Evolutionary conservation across 1,140 invertebrate species (phyloP), one percentile per base, ranked within the genome.

Genomic region (Vollenhovia emeryi): DNA sequence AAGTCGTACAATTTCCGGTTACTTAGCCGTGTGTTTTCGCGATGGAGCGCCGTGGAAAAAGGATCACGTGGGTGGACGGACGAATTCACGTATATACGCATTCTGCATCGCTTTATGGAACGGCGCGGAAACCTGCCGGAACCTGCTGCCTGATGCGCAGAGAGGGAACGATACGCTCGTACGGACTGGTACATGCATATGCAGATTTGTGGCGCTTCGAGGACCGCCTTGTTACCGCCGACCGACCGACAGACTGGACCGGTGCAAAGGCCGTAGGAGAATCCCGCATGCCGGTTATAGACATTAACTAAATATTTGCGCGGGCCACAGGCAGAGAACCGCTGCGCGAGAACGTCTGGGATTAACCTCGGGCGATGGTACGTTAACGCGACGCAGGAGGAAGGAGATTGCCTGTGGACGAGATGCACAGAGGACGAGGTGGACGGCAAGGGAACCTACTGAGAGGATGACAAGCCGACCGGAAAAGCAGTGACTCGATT

Each of bases 111-210:
- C 80, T 84, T 50, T 75, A 48, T 50, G 11, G 36, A 45, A n/a
- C 43, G 21, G n/a, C 24, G n/a, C 13, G 80, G 71, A 60, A 43
- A 57, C 2, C 36, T 36, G 52, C 21, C 40, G 43, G 7, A 69
- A 50, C 36, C 15, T 52, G 21, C 52, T 36, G 52, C 13, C 59
- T 13, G 36, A 73, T 30, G 45, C 30, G 40, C n/a, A 84, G 68
- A 57, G 62, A 43, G 40, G 0, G 48, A 73, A 18, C 76, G 79
- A 73, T 48, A 68, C 75, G 57, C 11, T 2, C 15, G 11, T 36
- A 71, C 52, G 18, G 83, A 69, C 50, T 5, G 75, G 52, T 52
- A 40, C 85, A 90, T 89, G 88, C 86, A 91, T 92, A 92, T 92
- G 91, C 86, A 92, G 64, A 92, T 89, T 84, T 73, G 57, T 33